Base-by-base conservation (phyloP, 2,888 invertebrate species). In the Diadegma fenestrale region DNA sequence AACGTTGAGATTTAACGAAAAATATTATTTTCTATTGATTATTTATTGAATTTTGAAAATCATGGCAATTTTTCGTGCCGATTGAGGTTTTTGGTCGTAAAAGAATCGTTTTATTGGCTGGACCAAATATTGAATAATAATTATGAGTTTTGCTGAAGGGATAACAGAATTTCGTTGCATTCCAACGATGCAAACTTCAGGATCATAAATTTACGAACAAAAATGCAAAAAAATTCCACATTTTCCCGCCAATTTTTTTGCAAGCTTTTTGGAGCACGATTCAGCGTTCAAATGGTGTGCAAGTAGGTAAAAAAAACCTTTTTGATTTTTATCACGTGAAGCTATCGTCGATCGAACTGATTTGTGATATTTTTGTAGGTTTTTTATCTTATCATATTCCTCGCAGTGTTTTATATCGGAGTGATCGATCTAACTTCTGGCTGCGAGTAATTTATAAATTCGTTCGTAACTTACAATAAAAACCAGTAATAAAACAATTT, bases 231-330 rank as follows among this genome's bases (percentile, higher is more conserved):
- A 4, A 5, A 8, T 5, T 26, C 1, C 1, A 22, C 2, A 66
- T 22, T 64, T 66, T 66, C 66, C 66, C 41, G 66, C 66, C 66
- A 37, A 19, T 66, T 66, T 66, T n/a, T 66, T 66, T 10, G 12
- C 6, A n/a, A 8, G 0, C 10, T 41, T 41, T 41, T 1, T 1
- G 5, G 48, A 26, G 17, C 26, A 14, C 17, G 19, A 48, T 22
- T 22, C 22, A 26, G 26, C 26, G 8, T 58, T 58, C 4, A 4
- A 4, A 22, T 26, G 12, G 22, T 54, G 19, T 54, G 22, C 2
- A 22, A n/a, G 19, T 22, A 54, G 22, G 22, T 10, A 10, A 54
- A 22, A 26, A 26, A 22, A 54, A 22, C 4, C 10, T 10, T 22
- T 54, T 12, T 8, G 14, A 58, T 58, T 26, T 12, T 26, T 1